Evolutionary conservation across 2,113 vertebrate species (phyloP).

Genomic region (Kobus ellipsiprymnus): DNA sequence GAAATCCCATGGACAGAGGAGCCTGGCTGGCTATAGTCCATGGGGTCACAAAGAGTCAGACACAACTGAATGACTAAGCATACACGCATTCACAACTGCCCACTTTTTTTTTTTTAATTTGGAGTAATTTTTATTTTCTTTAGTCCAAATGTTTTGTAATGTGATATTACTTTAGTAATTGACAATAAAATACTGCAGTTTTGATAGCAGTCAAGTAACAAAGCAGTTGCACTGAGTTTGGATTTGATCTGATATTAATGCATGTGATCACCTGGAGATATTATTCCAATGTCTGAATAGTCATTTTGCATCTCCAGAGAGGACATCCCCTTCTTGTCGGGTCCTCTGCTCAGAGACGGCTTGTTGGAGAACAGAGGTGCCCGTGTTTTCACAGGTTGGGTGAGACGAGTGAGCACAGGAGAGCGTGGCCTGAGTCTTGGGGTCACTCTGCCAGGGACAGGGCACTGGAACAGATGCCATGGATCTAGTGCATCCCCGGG

Average conservation of each 20-base stretch:
- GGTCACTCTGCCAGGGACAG: neutral
- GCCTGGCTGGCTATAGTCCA: neutral
- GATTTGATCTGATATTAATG: neutral
- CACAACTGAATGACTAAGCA: neutral
- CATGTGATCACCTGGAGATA: neutral
- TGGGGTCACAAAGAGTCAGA: neutral
- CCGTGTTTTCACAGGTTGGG: neutral
- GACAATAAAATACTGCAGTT: neutral
- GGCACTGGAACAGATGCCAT: accelerated
- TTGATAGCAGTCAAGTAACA: neutral
- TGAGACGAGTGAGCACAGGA: neutral
- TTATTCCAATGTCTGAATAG: neutral
- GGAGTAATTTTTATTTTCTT: neutral
- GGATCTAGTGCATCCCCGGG: accelerated
- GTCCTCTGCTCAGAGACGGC: neutral
- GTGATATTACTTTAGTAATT: neutral
- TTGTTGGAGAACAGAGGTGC: neutral
- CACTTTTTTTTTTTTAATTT: too few relatives aligned
- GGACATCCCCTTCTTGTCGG: neutral
- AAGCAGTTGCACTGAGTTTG: neutral
- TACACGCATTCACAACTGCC: neutral
- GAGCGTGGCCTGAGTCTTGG: neutral
- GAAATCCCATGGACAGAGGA: neutral
- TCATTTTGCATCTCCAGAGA: neutral
- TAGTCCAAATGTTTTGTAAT: neutral